phyloP scores from a whole-genome alignment of 2,113 vertebrate genomes.

The Callaeas wilsoni region DNA sequence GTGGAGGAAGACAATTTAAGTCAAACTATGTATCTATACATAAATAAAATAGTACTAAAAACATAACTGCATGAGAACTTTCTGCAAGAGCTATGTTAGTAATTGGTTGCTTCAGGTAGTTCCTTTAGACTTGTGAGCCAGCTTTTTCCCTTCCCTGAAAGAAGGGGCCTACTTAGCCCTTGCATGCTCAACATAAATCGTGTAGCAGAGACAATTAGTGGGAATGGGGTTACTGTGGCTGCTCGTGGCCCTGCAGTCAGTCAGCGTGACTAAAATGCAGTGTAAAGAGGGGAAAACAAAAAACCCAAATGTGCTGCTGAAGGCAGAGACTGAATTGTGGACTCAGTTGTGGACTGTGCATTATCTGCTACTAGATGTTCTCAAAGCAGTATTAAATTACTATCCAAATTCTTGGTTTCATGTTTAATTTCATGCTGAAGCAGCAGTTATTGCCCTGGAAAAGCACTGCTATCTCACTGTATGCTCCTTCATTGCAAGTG shows the following conservation, averaged over 20 bases:
- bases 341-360: accelerated
- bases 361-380: neutral
- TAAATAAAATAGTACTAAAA: neutral
- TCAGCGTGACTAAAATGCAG: accelerated
- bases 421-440: neutral
- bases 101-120: neutral
- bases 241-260: neutral
- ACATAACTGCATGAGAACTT: neutral
- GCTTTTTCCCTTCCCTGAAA: neutral
- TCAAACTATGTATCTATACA: neutral
- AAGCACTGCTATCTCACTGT: neutral
- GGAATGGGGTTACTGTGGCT: neutral
- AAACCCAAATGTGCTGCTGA: neutral
- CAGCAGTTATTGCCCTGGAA: neutral
- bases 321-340: neutral
- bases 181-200: neutral
- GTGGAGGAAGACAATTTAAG: neutral
- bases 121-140: neutral
- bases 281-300: neutral
- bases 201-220: neutral
- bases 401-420: neutral
- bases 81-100: neutral
- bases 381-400: neutral
- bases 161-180: neutral
- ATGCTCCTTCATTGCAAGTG: neutral